These are phyloP conservation scores for Pycnonotus jocosus DNA, from an alignment of 2,113 vertebrate species.

Conservation along the genomic window DNA sequence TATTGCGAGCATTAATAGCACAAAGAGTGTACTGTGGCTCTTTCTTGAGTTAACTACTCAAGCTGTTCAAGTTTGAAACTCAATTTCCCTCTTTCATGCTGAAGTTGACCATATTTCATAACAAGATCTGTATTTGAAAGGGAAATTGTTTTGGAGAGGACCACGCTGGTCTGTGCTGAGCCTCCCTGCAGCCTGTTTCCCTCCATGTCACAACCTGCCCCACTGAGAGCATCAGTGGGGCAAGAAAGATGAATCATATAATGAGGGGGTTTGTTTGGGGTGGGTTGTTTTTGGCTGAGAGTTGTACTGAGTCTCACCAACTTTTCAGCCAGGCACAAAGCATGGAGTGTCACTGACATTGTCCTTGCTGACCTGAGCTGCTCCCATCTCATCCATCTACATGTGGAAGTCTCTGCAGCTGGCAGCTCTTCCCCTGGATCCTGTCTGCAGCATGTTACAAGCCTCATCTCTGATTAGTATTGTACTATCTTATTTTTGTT, in stretches of 20 bases:
- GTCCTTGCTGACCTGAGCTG: conserved; percentile 8
- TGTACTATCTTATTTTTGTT: conserved; percentile 48
- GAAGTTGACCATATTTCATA: not conserved
- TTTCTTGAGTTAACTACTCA: not conserved
- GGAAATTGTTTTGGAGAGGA: not conserved
- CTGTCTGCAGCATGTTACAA: not conserved
- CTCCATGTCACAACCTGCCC: not conserved
- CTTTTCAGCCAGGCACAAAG: not conserved
- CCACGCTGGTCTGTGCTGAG: accelerated
- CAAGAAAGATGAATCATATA: not conserved
- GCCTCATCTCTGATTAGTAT: conserved; percentile 29
- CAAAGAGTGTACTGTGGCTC: not conserved
- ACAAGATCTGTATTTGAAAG: not conserved
- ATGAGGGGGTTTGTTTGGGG: not conserved
- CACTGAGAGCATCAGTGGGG: not conserved
- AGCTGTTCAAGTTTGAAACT: not conserved
- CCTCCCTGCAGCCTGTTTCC: not conserved
- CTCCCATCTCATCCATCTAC: not conserved
- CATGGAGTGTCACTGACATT: not conserved
- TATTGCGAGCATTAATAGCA: not conserved
- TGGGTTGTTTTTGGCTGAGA: not conserved
- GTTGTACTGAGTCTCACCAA: not conserved
- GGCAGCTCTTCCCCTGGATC: not conserved
- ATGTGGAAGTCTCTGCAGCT: conserved; percentile 16
- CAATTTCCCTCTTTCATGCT: not conserved